Percentiles rank a stretch among this genome's conserved stretches.
Conservation (phyloP, 1,140 invertebrate species). For the Ceratina japonica region DNA sequence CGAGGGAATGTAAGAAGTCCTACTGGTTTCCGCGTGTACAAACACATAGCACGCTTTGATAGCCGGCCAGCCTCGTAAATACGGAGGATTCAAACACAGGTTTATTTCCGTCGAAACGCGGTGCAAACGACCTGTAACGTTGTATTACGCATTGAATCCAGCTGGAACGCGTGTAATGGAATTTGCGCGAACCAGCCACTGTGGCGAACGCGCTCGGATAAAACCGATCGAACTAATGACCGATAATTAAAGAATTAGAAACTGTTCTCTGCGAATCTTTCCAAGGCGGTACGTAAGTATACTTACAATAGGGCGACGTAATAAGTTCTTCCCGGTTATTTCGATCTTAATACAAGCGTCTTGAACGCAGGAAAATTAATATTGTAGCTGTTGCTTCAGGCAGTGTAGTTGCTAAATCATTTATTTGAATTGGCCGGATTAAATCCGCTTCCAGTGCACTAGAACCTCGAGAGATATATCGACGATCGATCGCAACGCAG, state of each 20-base stretch:
- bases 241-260: conserved; percentile 7
- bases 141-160: conserved; percentile 21
- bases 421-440: not conserved
- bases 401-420: too few species aligned
- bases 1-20: conserved; percentile 31
- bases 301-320: too few species aligned
- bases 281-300: too few species aligned
- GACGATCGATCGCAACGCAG: conserved; percentile 29
- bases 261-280: not conserved
- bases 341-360: too few species aligned
- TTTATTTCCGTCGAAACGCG: conserved; percentile 40
- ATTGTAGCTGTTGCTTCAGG: too few species aligned
- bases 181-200: conserved; percentile 8
- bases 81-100: conserved; percentile 5
- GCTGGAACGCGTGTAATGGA: conserved; percentile 10
- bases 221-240: not conserved
- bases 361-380: too few species aligned
- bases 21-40: conserved; percentile 19
- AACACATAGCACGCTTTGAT: conserved; percentile 29
- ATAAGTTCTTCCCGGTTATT: too few species aligned
- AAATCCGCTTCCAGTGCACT: not conserved
- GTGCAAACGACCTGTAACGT: conserved; percentile 41
- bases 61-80: conserved; percentile 34
- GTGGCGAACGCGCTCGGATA: not conserved
- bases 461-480: conserved; percentile 39